A percentile compares a stretch with the other conserved stretches of the same genome.
phyloP scores from a whole-genome alignment of 2,888 invertebrate genomes.

The Andrena chrysosceles region DNA sequence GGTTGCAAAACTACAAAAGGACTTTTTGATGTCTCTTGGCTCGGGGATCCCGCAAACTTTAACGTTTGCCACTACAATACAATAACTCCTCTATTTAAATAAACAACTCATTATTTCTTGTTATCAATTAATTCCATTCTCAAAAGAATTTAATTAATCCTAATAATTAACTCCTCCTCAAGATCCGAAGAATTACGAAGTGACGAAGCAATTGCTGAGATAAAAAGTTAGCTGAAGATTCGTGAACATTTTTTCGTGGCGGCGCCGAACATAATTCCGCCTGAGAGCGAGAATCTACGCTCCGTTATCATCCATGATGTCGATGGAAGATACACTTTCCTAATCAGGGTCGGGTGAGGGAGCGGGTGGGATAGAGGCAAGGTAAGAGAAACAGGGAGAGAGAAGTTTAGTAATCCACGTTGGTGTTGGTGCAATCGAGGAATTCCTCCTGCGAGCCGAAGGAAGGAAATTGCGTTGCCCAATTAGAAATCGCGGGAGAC shows the following conservation, averaged over 20 bases:
- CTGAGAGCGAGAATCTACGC: not conserved
- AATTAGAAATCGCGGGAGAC: slow-evolving; percentile 74
- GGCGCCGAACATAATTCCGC: not conserved
- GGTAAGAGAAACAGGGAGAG: slow-evolving; percentile 41
- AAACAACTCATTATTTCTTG: too few relatives aligned
- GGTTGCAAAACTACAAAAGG: too few relatives aligned
- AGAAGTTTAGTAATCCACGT: slow-evolving; percentile 44
- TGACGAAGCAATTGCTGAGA: not conserved
- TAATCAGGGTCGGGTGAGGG: not conserved
- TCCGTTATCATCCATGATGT: slow-evolving; percentile 1
- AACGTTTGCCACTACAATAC: too few relatives aligned
- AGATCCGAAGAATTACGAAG: not conserved
- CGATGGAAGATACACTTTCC: not conserved
- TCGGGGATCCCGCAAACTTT: too few relatives aligned
- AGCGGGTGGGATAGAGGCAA: slow-evolving; percentile 2
- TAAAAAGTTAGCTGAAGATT: not conserved
- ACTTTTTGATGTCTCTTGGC: too few relatives aligned
- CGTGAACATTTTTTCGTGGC: not conserved
- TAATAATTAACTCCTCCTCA: too few relatives aligned
- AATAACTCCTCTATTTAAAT: too few relatives aligned
- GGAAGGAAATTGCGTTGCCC: slow-evolving; percentile 75
- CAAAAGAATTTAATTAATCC: too few relatives aligned
- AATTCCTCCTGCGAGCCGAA: slow-evolving; percentile 67
- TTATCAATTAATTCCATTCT: too few relatives aligned
- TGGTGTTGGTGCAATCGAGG: slow-evolving; percentile 62